These are phyloP conservation scores for Rhingia campestris DNA, from an alignment of 2,888 invertebrate genomes.

Conservation along the genomic window DNA sequence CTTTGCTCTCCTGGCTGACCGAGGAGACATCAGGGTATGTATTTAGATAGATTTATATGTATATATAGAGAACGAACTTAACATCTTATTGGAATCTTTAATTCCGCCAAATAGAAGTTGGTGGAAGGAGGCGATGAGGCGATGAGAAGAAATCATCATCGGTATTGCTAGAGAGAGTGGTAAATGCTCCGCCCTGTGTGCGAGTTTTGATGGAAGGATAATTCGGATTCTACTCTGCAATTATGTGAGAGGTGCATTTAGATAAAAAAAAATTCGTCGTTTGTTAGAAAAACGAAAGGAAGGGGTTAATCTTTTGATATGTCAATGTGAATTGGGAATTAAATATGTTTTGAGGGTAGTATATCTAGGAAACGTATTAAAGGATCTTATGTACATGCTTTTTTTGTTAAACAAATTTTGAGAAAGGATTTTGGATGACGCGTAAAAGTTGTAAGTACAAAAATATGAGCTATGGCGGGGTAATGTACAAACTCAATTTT, in stretches of 20 bases:
- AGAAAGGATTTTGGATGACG: constrained; percentile 1
- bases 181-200: constrained; percentile 69
- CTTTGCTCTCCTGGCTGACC: constrained; percentile 47
- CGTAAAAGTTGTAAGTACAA: constrained; percentile 7
- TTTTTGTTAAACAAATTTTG: background rate
- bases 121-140: background rate
- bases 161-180: constrained; percentile 27
- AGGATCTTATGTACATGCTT: constrained; percentile 6
- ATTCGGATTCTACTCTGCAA: constrained; percentile 45
- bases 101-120: constrained; percentile 33
- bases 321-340: constrained; percentile 31
- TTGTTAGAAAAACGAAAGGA: constrained; percentile 30
- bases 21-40: constrained; percentile 30
- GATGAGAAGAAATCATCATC: constrained; percentile 44
- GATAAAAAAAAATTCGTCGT: constrained; percentile 23
- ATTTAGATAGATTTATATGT: constrained; percentile 16
- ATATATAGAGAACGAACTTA: constrained; percentile 27
- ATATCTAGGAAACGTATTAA: constrained; percentile 23
- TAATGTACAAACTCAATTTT: constrained; percentile 7
- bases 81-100: constrained; percentile 67
- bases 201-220: constrained; percentile 33
- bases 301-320: constrained; percentile 51
- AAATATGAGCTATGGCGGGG: constrained; percentile 18
- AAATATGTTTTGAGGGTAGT: constrained; percentile 24
- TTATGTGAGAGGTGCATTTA: constrained; percentile 54